Base-by-base conservation (phyloP, 2,888 invertebrate genomes). In the Vesta saturnalis region DNA sequence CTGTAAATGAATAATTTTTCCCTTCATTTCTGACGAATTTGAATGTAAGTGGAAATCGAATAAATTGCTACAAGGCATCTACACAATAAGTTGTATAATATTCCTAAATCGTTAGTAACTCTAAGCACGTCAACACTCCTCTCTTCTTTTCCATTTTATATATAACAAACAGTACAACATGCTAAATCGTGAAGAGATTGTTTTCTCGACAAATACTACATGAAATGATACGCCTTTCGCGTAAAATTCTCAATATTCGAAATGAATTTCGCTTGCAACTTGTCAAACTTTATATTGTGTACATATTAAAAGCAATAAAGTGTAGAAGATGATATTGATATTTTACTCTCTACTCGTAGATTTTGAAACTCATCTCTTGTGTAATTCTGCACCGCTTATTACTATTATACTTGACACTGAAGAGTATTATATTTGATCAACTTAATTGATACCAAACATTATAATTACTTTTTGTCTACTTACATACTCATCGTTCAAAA, bases 241-340 rank as follows among this genome's bases (percentile, higher is more conserved):
- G 79, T 77, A 78, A 79, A 79, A 79, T 78, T 79, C 78, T 80
- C 79, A 79, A 80, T 79, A 80, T 79, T 79, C 76, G 77, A 77
- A 79, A 79, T 78, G 79, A 80, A 79, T 80, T 78, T 75, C 77
- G 74, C 74, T 67, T 79, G 79, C 78, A 79, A 79, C 80, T 80
- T 80, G 80, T 80, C 80, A 80, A 80, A 80, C 79, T 80, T 80
- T 79, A 80, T 80, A 79, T 80, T 80, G 80, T 80, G 79, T 80
- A 80, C 80, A 80, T 80, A 80, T 80, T 79, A 80, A 79, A 80
- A 79, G 80, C 79, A 80, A 80, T 80, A 80, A 79, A 80, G 78
- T 80, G 78, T 74, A 74, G 78, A 78, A 68, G 59, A 60, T 64
- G 70, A 67, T 71, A 67, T 67, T 67, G 70, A 71, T 71, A 63